phyloP scores from a whole-genome alignment of 2,888 invertebrate species.

The Pollenia griseotomentosa region DNA sequence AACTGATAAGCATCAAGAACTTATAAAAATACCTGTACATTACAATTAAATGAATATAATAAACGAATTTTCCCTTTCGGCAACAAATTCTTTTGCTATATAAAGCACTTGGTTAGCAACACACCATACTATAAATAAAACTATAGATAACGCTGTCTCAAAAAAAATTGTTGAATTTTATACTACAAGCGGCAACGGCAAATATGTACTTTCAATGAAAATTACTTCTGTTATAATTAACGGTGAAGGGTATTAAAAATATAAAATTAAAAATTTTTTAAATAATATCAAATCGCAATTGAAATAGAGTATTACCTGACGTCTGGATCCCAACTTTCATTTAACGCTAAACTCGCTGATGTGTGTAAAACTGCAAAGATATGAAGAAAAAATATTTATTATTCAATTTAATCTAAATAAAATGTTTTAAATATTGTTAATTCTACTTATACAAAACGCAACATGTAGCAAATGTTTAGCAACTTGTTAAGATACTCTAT shows the following conservation, averaged over 20 bases:
- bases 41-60: no score
- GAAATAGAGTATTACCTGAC: slow-evolving; percentile 86
- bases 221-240: neutral
- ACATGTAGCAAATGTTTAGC: neutral
- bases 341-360: slow-evolving; percentile 97
- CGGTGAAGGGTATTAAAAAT: slow-evolving; percentile 48
- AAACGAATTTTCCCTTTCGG: no score
- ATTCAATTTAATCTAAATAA: slow-evolving; percentile 2
- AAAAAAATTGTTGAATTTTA: no score
- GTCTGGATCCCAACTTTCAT: slow-evolving; percentile 99
- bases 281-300: neutral
- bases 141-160: no score
- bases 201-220: no score
- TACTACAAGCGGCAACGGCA: no score
- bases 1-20: no score
- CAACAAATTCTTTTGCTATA: no score
- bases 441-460: neutral
- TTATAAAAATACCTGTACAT: no score
- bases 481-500: neutral
- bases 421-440: neutral
- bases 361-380: slow-evolving; percentile 95
- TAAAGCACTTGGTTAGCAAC: no score
- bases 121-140: no score
- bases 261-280: neutral
- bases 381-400: slow-evolving; percentile 35